phyloP scores from a whole-genome alignment of 1,140 invertebrate species.

The Manduca sexta region DNA sequence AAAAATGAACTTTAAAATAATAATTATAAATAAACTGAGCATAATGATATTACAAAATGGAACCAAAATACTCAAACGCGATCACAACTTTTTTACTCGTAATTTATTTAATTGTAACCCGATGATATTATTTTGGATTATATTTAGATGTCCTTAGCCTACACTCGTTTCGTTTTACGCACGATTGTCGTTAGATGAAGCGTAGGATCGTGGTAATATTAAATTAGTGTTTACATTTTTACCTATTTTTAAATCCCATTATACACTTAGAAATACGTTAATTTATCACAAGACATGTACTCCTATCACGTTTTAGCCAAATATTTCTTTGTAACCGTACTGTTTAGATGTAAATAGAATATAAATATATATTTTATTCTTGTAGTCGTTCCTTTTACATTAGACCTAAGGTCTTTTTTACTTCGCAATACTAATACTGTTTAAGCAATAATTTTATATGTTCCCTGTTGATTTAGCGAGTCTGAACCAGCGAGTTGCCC shows the following conservation, averaged over 20 bases:
- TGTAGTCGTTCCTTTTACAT: constrained; percentile 62
- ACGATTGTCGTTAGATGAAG: too few species aligned
- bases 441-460: constrained; percentile 66
- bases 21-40: constrained; percentile 37
- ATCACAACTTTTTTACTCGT: constrained; percentile 45
- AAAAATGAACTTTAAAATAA: constrained; percentile 29
- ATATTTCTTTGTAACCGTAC: constrained; percentile 61
- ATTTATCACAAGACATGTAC: constrained; percentile 49
- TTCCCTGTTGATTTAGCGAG: constrained; percentile 11
- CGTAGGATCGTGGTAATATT: too few species aligned
- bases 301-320: constrained; percentile 67
- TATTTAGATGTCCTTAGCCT: too few species aligned
- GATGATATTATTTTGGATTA: constrained; percentile 31
- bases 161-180: too few species aligned
- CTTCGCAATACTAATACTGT: constrained; percentile 69
- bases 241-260: constrained; percentile 32
- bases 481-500: not conserved
- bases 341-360: constrained; percentile 56
- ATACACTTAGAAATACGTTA: constrained; percentile 42
- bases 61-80: constrained; percentile 59
- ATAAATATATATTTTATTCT: constrained; percentile 52
- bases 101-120: not conserved
- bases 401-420: constrained; percentile 67
- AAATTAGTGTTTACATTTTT: constrained; percentile 15
- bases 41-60: constrained; percentile 45